Percentiles rank a stretch among this genome's conserved stretches.
Evolutionary conservation across 2,888 invertebrate genomes (phyloP).

Genomic region (Capitulum mitella): DNA sequence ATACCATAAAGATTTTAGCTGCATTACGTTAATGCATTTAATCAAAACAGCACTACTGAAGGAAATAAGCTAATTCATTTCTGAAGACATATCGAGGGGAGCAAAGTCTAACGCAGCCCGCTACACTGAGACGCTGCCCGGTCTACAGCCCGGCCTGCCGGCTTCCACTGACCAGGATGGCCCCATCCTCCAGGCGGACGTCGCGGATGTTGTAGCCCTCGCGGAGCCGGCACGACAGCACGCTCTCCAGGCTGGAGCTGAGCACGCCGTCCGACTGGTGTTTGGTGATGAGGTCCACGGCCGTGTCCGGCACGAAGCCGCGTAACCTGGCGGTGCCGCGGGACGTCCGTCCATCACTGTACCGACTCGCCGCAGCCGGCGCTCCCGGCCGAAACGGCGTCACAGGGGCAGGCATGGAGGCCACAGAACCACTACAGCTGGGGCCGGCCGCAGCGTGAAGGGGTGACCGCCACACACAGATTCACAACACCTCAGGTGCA

Average conservation of each 20-base stretch:
- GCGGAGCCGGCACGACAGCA: slow-evolving; percentile 62
- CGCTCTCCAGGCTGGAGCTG: slow-evolving; percentile 52
- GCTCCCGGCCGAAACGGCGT: no score
- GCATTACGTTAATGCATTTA: no score
- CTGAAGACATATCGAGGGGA: background rate
- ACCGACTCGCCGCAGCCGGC: no score
- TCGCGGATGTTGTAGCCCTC: slow-evolving; percentile 63
- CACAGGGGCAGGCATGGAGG: no score
- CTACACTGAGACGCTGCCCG: background rate
- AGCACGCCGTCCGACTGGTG: slow-evolving; percentile 40
- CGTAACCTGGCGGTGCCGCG: no score
- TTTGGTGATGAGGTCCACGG: slow-evolving; percentile 3
- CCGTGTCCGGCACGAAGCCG: no score
- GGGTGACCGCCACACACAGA: no score
- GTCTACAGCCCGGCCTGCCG: background rate
- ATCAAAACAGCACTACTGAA: no score
- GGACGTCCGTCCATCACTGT: no score
- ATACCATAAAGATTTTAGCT: background rate
- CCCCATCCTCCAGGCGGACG: slow-evolving; percentile 37
- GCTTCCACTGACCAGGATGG: slow-evolving; percentile 42
- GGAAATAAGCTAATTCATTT: background rate
- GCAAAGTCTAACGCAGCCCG: slow-evolving; percentile 19
- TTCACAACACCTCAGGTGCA: no score
- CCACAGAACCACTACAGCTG: no score
- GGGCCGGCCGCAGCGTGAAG: no score